Evolutionary conservation across 2,888 invertebrate species (phyloP).

Genomic region (Onchidella celtica): DNA sequence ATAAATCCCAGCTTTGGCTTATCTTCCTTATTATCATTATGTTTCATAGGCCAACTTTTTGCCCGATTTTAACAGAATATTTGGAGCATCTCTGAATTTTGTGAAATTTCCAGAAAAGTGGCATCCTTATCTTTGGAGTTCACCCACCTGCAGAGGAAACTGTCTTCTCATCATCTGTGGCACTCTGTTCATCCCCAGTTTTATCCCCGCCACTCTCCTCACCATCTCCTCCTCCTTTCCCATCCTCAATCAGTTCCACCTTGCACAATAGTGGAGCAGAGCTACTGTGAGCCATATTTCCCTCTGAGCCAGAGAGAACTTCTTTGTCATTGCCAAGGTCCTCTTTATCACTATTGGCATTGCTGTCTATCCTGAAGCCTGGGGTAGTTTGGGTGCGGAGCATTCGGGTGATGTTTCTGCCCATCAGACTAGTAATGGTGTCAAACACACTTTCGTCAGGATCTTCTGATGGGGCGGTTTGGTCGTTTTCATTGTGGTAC

Average conservation of each 20-base stretch:
- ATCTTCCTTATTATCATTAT: too few species aligned
- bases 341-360: neutral
- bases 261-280: slow-evolving; percentile 10
- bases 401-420: slow-evolving; percentile 56
- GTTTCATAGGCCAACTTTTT: too few species aligned
- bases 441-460: slow-evolving; percentile 71
- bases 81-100: too few species aligned
- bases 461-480: slow-evolving; percentile 56
- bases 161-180: slow-evolving; percentile 6
- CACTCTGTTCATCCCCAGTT: slow-evolving; percentile 6
- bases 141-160: neutral
- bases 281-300: neutral
- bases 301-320: neutral
- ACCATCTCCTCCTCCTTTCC: neutral
- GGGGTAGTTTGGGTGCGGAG: slow-evolving; percentile 8
- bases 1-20: too few species aligned
- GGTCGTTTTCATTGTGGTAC: slow-evolving; percentile 62
- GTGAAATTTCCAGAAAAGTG: too few species aligned
- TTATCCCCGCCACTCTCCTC: neutral
- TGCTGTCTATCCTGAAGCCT: neutral
- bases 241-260: neutral
- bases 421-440: slow-evolving; percentile 70
- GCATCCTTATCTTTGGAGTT: too few species aligned
- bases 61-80: too few species aligned
- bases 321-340: slow-evolving; percentile 2